Base-by-base conservation (phyloP, 2,113 vertebrate genomes). In the Cairina moschata region DNA sequence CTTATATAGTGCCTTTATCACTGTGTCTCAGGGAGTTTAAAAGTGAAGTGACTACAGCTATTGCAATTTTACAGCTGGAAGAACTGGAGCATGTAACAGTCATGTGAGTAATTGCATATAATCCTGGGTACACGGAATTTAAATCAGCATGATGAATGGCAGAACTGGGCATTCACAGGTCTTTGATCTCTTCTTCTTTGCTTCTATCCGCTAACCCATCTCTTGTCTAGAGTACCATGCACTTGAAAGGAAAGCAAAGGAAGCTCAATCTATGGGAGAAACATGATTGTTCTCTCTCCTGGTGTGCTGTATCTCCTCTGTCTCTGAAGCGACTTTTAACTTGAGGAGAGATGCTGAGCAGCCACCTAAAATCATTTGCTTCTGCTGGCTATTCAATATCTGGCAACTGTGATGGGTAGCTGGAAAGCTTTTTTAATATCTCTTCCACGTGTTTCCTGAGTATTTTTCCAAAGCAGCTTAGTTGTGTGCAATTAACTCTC, bases 391-490 rank as follows among this genome's bases (percentile, higher is more conserved):
- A 54, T 83, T 90, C 93, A 68, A 80, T 83, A 92, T 86, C 93
- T 96, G 93, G 60, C 86, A 94, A 56, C 73, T 86, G 9, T 6
- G 23, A 90, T 14, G 28, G 32, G 58, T 75, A 67, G 80, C 69
- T 88, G 76, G 87, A 91, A 94, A 15, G 18, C 73, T 90, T 94
- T 58, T 77, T 81, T 84, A 82, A 91, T 96, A 86, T 84, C 83
- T 95, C 54, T 89, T 91, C 90, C 88, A 91, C 21, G 11, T 95
- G 66, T 84, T 96, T 95, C 80, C 95, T 73, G 58, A 84, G 73
- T 90, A 86, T 93, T 95, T 96, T 94, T 92, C 90, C 88, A 94
- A 95, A 97, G 96, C 91, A 92, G 86, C 90, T 95, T 96, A 95
- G 86, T 10, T 81, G 60, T 84, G 17, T 72, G 66, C 1, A 6